phyloP scores from a whole-genome alignment of 2,888 invertebrate genomes.

The Brachypterus glaber region DNA sequence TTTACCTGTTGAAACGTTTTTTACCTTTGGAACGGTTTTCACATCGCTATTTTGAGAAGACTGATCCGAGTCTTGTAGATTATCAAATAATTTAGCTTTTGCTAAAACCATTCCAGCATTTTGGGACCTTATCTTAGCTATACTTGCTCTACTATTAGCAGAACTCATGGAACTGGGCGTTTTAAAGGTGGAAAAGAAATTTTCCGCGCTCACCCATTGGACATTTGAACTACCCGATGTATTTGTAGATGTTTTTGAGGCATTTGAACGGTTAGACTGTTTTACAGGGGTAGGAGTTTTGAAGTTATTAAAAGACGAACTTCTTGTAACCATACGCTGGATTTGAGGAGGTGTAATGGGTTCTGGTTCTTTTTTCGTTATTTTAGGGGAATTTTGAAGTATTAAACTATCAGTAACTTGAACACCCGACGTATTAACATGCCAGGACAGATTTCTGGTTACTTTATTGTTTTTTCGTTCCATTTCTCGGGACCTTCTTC shows the following conservation, averaged over 20 bases:
- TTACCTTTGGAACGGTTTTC: slow-evolving; percentile 11
- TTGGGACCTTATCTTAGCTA: slow-evolving; percentile 60
- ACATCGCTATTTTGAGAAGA: neutral
- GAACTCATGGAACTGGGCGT: slow-evolving; percentile 47
- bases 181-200: slow-evolving; percentile 40
- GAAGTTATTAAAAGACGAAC: slow-evolving; percentile 5
- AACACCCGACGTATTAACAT: slow-evolving; percentile 33
- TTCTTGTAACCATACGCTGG: neutral
- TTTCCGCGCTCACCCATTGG: slow-evolving; percentile 39
- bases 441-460: slow-evolving; percentile 57
- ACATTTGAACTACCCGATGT: slow-evolving; percentile 25
- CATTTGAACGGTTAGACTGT: too few relatives aligned
- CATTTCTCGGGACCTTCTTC: slow-evolving; percentile 59
- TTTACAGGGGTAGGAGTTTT: slow-evolving; percentile 1
- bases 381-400: slow-evolving; percentile 13
- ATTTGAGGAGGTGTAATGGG: slow-evolving; percentile 40
- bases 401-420: neutral
- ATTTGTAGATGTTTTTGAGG: slow-evolving; percentile 12
- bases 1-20: slow-evolving; percentile 15
- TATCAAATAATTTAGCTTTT: slow-evolving; percentile 67
- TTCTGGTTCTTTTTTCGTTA: slow-evolving; percentile 46
- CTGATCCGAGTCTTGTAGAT: slow-evolving; percentile 28
- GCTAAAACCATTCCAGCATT: slow-evolving; percentile 75
- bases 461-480: slow-evolving; percentile 39
- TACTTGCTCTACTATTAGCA: slow-evolving; percentile 57